phyloP scores from a whole-genome alignment of 2,797 vertebrate genomes.

The Adelosebastes latens region DNA sequence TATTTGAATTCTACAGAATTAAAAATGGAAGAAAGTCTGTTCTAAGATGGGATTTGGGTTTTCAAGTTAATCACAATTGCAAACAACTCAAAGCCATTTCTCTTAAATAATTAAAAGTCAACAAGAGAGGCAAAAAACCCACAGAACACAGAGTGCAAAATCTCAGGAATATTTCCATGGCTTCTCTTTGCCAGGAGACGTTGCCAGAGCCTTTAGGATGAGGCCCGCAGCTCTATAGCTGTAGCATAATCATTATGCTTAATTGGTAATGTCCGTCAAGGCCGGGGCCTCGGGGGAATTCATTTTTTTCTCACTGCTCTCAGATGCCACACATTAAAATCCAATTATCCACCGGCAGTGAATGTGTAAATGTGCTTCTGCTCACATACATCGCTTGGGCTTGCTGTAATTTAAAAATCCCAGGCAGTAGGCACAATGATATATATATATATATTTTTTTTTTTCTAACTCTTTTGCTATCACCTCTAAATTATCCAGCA shows the following conservation, averaged over 20 bases:
- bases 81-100: slow-evolving; percentile 1
- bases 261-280: slow-evolving; percentile 73
- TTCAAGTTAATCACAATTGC: background rate
- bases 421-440: background rate
- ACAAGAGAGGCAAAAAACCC: background rate
- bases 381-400: slow-evolving; percentile 31
- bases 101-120: background rate
- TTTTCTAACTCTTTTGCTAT: background rate
- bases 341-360: slow-evolving; percentile 63
- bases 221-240: slow-evolving; percentile 44
- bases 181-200: slow-evolving; percentile 23
- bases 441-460: background rate
- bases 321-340: slow-evolving; percentile 69
- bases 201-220: slow-evolving; percentile 21
- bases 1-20: background rate
- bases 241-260: slow-evolving; percentile 60
- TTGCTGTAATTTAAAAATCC: slow-evolving; percentile 45
- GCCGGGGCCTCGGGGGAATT: slow-evolving; percentile 44
- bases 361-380: slow-evolving; percentile 61
- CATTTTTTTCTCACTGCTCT: slow-evolving; percentile 57
- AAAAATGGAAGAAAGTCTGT: background rate
- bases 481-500: slow-evolving; percentile 19
- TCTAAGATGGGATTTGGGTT: background rate
- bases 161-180: slow-evolving; percentile 11
- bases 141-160: slow-evolving; percentile 8